Evolutionary conservation across 2,888 invertebrate genomes (phyloP), one percentile per base, ranked within the genome.

Genomic region (Eudemis profundana): DNA sequence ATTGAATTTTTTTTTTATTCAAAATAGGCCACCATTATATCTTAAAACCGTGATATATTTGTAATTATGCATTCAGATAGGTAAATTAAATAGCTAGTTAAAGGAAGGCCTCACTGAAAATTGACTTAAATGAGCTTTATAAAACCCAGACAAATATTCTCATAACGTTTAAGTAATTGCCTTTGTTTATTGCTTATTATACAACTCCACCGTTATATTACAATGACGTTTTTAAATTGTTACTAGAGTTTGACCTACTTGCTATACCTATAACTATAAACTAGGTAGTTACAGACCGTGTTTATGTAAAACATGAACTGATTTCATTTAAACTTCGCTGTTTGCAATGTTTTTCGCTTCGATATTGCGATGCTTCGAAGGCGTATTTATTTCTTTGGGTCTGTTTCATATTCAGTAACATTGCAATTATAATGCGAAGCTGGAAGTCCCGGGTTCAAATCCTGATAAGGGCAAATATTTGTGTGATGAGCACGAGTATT

Each of bases 281-380:
- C 21, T 21, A 8, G 33, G 10, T 33, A 21, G 4, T 8, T 15
- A 36, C 27, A 38, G 36, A 29, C 33, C 12, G 21, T 33, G 42
- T 46, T 54, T 40, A 21, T 40, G 14, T 5, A 56, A 17, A 54
- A 54, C 38, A 62, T 29, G 40, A 38, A 40, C 54, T 36, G 36
- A 53, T 38, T 50, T 15, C 4, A 36, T 53, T 53, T 21, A 36
- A 53, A 53, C 36, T 53, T 53, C 36, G 49, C 5, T 17, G 4
- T 15, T 27, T 14, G 29, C 29, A 27, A 3, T 19, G 36, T 38
- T 10, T n/a, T 29, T 36, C 19, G 14, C 4, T 14, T 19, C 36
- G 21, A 7, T 17, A 38, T 19, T 38, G n/a, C 27, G 17, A 19
- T n/a, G 51, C 33, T 53, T 14, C 17, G 17, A 27, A 49, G 10